Evolutionary conservation across 2,113 vertebrate species (phyloP), one percentile per base, ranked within the genome.

Genomic region (Pimephales promelas): DNA sequence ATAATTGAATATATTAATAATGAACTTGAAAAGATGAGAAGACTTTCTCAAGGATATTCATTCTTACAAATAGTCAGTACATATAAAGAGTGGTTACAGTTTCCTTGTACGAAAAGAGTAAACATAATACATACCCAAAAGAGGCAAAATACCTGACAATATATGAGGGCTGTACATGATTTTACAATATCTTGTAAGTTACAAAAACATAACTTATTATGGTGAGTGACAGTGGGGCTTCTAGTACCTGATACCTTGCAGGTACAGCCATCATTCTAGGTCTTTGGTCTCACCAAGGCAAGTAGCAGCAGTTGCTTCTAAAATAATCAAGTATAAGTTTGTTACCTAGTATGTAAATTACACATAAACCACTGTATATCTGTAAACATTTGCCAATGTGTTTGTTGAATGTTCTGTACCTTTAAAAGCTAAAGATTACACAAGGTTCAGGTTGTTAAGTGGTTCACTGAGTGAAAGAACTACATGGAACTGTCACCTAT

Each of bases 61-160:
- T 79, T 64, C 13, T 43, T 54, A 5, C 40, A 59, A 45, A 83
- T n/a, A 73, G 16, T 18, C 45, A 79, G 22, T 11, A 70, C 28
- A 34, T 13, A 11, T 72, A 68, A 64, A 84, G 84, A 93, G 91
- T 91, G 90, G 89, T 93, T 86, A 85, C 86, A 84, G 75, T 61
- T 91, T 90, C 89, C 85, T 91, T 89, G 34, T 71, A 77, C 87
- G 82, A 61, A 7, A 26, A 7, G 54, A 66, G 40, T 77, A 59
- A 79, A 79, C 54, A 11, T 77, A 40, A 64, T 62, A 31, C 40
- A n/a, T 4, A 66, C 64, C 43, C 28, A 61, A 62, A 11, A 71
- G 7, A 40, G 28, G 13, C 18, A 26, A 74, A 26, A 64, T 13
- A 66, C 24, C 18, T 64, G 45, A 52, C 68, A 26, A 61, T 43